Conservation (phyloP, 2,797 vertebrate species). For the Synanceia verrucosa region DNA sequence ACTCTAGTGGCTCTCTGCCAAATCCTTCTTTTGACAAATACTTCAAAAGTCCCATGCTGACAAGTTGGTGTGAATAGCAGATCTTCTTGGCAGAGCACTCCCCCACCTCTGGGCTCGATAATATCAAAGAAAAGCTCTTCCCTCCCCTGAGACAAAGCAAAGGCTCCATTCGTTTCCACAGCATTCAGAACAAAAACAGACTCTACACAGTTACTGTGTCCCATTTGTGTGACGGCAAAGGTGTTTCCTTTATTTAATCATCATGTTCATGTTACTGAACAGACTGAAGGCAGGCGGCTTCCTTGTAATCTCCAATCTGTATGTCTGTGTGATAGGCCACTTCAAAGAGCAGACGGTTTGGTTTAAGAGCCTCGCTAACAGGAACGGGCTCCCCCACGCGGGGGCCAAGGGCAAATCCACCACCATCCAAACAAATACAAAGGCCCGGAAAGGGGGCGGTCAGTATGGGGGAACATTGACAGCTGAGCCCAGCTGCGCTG, state of each 20-base stretch:
- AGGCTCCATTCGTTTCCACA: conserved; percentile 67
- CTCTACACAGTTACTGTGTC: conserved; percentile 34
- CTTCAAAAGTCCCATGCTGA: conserved; percentile 78
- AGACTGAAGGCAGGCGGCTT: conserved; percentile 65
- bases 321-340: conserved; percentile 71
- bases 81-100: conserved; percentile 58
- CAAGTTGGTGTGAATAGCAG: conserved; percentile 77
- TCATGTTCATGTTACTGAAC: conserved; percentile 40
- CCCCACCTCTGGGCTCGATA: conserved; percentile 63
- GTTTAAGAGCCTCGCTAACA: conserved; percentile 61
- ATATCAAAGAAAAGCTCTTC: conserved; percentile 75
- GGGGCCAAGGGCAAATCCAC: conserved; percentile 73
- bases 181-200: conserved; percentile 64
- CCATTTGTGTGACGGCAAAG: conserved; percentile 47
- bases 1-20: conserved; percentile 72
- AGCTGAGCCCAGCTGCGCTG: conserved; percentile 81
- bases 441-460: conserved; percentile 66
- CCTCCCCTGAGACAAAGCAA: conserved; percentile 67
- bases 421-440: conserved; percentile 72
- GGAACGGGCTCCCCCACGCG: conserved; percentile 76
- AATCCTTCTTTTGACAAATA: conserved; percentile 77
- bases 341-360: conserved; percentile 71
- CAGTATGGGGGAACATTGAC: conserved; percentile 68
- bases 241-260: conserved; percentile 69
- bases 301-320: conserved; percentile 69